A percentile compares a stretch with the other conserved stretches of the same genome.
Evolutionary conservation across 2,113 vertebrate species (phyloP).

Genomic region (Phocoena phocoena): DNA sequence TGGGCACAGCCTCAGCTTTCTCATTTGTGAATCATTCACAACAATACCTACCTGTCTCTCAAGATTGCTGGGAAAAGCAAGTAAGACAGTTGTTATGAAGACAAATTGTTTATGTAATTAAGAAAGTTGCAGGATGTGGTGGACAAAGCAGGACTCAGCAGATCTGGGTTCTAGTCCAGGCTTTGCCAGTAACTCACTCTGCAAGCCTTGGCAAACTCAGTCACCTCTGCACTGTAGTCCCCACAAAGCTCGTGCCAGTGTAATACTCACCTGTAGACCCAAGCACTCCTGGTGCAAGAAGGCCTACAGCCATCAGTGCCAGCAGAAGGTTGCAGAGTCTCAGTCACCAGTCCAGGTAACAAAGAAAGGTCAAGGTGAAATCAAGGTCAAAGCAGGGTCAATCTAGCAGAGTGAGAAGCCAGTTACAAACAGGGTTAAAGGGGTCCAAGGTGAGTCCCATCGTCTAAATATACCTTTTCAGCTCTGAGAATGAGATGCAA

Average conservation of each 20-base stretch:
- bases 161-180: neutral
- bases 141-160: neutral
- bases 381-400: neutral
- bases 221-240: neutral
- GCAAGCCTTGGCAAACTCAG: neutral
- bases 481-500: neutral
- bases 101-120: neutral
- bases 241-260: neutral
- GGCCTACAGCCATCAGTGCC: neutral
- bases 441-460: neutral
- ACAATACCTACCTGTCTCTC: neutral
- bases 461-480: neutral
- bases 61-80: neutral
- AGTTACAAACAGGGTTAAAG: neutral
- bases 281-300: neutral
- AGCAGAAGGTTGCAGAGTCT: neutral
- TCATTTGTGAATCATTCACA: neutral
- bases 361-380: conserved; percentile 4
- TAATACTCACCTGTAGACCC: neutral
- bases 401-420: neutral
- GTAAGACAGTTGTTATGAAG: neutral
- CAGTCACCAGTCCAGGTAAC: neutral
- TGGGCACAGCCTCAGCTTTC: neutral
- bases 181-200: neutral
- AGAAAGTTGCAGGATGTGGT: neutral